Conservation (phyloP, 2,888 invertebrate genomes). For the Sphinx pinastri region DNA sequence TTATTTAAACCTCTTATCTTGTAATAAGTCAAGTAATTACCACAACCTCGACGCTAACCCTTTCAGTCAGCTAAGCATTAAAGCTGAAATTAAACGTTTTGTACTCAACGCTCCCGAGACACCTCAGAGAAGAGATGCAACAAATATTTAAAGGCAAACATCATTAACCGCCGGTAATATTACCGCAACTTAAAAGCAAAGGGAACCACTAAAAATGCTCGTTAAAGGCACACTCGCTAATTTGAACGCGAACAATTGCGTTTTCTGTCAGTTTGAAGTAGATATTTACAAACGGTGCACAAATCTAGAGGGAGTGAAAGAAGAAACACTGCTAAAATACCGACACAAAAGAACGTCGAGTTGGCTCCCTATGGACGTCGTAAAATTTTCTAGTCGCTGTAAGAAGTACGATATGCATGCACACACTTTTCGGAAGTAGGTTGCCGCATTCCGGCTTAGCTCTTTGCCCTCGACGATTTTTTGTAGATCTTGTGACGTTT, state of each 20-base stretch:
- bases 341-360: conserved; percentile 31
- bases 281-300: conserved; percentile 39
- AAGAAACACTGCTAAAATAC: conserved; percentile 25
- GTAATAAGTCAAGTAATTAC: not conserved
- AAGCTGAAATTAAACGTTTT: not conserved
- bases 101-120: not conserved
- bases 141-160: conserved; percentile 18
- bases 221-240: conserved; percentile 52
- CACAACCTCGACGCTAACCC: not conserved
- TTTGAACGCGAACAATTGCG: conserved; percentile 48
- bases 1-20: no score
- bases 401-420: conserved; percentile 32
- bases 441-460: conserved; percentile 10
- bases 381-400: conserved; percentile 25
- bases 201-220: conserved; percentile 50
- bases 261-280: conserved; percentile 35
- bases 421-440: conserved; percentile 25
- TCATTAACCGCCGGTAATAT: conserved; percentile 19
- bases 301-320: conserved; percentile 24
- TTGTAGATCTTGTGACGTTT: conserved; percentile 11
- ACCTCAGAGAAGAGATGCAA: conserved; percentile 11
- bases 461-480: conserved; percentile 1
- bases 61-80: not conserved
- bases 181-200: conserved; percentile 27
- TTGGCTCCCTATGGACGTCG: conserved; percentile 31